Base-by-base conservation (phyloP, 1,140 invertebrate species). In the Yoshiicerus persimilis region DNA sequence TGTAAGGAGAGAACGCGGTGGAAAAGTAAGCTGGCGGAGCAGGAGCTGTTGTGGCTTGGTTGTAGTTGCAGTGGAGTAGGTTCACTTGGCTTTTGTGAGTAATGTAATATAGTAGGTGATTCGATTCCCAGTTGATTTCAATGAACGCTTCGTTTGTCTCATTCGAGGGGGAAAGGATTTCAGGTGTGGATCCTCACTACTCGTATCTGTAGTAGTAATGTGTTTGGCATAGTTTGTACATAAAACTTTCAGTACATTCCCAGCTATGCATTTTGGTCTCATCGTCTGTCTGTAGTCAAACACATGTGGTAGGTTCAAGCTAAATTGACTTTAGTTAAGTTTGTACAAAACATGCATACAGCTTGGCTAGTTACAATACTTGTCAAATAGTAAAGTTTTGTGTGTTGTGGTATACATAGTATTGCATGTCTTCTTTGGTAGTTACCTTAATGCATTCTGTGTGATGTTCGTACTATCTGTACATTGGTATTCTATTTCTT, bases 121-220 rank as follows among this genome's bases (percentile, higher is more conserved):
- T 80, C 34, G 34, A 32, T 80, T 80, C 75, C 27, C 11, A 34
- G 75, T 80, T 80, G 16, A 80, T 36, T 80, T 80, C 75, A 80
- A 38, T 80, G 75, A 80, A 80, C 75, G 75, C 75, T 80, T 80
- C 27, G 75, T 32, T 80, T 80, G 75, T 34, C 75, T 80, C 75
- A 38, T 80, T 80, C 75, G 75, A 80, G 75, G 75, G 75, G 75
- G 75, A 80, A 80, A 80, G 75, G 75, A 80, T 80, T 80, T 80
- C 75, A 80, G 75, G 75, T 80, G 75, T 80, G 75, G 27, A 70
- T 70, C 30, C 75, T 80, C 75, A 23, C 75, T 36, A 20, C 13
- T 80, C 4, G 13, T 80, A 13, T 66, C n/a, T 66, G 62, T n/a
- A 70, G 11, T 70, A 32, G 13, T 56, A 56, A 56, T n/a, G 47